These are phyloP conservation scores for Melanerpes formicivorus DNA, from an alignment of 2,113 vertebrate genomes.

Conservation along the genomic window DNA sequence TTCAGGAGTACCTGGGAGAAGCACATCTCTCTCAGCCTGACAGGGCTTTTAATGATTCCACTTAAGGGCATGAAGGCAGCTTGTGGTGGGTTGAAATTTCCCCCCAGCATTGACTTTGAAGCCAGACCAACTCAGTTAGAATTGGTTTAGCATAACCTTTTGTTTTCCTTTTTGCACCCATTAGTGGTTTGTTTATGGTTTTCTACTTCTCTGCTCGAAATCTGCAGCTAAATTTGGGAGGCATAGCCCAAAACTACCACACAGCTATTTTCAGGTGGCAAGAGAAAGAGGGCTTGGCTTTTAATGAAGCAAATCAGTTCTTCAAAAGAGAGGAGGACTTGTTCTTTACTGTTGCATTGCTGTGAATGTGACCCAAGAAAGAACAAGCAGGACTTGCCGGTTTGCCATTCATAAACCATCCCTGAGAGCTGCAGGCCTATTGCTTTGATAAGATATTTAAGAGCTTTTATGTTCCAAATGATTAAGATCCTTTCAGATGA, in stretches of 20 bases:
- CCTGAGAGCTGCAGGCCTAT: not conserved
- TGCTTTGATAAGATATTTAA: slow-evolving; percentile 2
- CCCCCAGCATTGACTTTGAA: no score
- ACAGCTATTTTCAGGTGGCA: slow-evolving; percentile 27
- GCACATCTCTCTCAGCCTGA: slow-evolving; percentile 42
- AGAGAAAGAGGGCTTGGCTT: slow-evolving; percentile 17
- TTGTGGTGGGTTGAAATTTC: no score
- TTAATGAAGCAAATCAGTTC: slow-evolving; percentile 49
- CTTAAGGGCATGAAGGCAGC: slow-evolving; percentile 20
- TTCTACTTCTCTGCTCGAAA: no score
- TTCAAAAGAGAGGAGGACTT: not conserved
- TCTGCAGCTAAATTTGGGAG: no score
- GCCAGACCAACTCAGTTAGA: no score
- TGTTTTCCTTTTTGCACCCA: no score
- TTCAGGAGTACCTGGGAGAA: slow-evolving; percentile 71
- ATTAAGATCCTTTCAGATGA: not conserved
- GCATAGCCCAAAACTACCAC: no score
- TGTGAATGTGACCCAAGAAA: not conserved
- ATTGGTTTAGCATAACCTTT: no score
- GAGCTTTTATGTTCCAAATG: not conserved
- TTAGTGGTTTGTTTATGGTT: no score
- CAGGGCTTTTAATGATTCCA: slow-evolving; percentile 23
- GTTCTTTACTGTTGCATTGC: not conserved
- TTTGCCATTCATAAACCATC: slow-evolving; percentile 11
- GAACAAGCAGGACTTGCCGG: not conserved